Evolutionary conservation across 2,797 vertebrate genomes (phyloP).

Genomic region (Gymnopithys bicolor): DNA sequence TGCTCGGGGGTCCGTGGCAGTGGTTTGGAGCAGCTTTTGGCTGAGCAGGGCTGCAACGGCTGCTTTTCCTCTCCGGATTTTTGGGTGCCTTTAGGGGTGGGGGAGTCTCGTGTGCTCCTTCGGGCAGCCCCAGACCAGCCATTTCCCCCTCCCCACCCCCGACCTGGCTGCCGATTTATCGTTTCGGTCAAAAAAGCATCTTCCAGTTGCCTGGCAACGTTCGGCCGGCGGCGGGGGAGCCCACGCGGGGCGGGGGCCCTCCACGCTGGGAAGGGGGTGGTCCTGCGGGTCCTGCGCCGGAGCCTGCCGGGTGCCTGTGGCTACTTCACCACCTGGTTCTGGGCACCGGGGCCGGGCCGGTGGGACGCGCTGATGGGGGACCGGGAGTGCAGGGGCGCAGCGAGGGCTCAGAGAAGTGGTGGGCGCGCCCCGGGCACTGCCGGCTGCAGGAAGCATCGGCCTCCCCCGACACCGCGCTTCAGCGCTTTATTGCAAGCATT

Average conservation of each 20-base stretch:
- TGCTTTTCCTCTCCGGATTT: background rate
- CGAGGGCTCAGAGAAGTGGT: background rate
- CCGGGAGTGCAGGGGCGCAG: rapidly evolving
- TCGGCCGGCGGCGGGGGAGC: background rate
- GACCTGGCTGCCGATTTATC: background rate
- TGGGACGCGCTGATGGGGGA: rapidly evolving
- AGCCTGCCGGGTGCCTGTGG: background rate
- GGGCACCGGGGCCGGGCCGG: rapidly evolving
- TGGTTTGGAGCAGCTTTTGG: background rate
- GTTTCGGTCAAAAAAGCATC: constrained; percentile 53
- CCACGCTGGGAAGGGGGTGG: background rate
- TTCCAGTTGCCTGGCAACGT: constrained; percentile 61
- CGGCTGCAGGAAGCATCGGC: background rate
- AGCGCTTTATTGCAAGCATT: constrained; percentile 19
- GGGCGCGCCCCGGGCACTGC: rapidly evolving
- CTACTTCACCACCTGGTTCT: background rate
- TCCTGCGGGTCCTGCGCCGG: background rate
- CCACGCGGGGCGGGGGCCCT: background rate
- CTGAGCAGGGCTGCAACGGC: rapidly evolving
- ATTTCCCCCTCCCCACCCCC: background rate
- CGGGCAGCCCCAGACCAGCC: background rate
- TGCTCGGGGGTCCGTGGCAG: rapidly evolving
- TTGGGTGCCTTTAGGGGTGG: background rate
- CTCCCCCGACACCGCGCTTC: background rate
- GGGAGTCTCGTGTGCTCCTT: background rate